Base-by-base conservation (phyloP, 2,888 invertebrate genomes). In the Tenthredo scrophulariae region DNA sequence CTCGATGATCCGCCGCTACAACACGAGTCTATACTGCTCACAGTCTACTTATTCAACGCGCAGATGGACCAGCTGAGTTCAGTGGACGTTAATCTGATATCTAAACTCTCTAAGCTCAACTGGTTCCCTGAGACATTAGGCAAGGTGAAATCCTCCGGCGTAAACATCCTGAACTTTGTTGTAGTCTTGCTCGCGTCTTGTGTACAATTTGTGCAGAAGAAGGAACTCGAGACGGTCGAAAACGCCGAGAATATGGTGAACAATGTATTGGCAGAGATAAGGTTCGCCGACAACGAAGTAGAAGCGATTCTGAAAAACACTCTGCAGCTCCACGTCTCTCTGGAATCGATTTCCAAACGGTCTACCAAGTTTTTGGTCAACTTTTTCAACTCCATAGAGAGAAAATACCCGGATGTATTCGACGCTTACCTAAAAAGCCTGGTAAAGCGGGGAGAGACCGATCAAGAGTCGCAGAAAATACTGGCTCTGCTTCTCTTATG, bases 31-130 rank as follows among this genome's bases (percentile, higher is more conserved):
- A 93, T 96, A 10, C 92, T 96, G 62, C 93, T 97, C 18, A 93
- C 98, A 37, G 94, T 96, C n/a, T 94, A 97, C 88, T 94, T 97
- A 79, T 97, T 96, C 90, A 96, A 96, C 87, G 95, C 95, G 18
- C 97, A 97, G 85, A 91, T 92, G 18, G 90, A 92, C 85, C 94
- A 94, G 62, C 90, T 94, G 1, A 94, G 91, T 0, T 91, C 89
- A 13, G 94, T 97, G 79, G 94, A 95, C 0, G 93, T 94, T 18
- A 93, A 93, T 46, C 94, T 96, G 0, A 91, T 96, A 2, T 90
- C 93, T 37, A 94, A 95, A 89, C 92, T 96, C 15, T 91, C 94
- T 0, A 90, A 92, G 65, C 92, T 93, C 18, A 89, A 93, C 9
- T 95, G 95, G 95, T 91, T 96, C 18, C 90, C 94, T 0, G 91